Conservation (phyloP, 2,888 invertebrate species). For the Pristionchus mayeri region DNA sequence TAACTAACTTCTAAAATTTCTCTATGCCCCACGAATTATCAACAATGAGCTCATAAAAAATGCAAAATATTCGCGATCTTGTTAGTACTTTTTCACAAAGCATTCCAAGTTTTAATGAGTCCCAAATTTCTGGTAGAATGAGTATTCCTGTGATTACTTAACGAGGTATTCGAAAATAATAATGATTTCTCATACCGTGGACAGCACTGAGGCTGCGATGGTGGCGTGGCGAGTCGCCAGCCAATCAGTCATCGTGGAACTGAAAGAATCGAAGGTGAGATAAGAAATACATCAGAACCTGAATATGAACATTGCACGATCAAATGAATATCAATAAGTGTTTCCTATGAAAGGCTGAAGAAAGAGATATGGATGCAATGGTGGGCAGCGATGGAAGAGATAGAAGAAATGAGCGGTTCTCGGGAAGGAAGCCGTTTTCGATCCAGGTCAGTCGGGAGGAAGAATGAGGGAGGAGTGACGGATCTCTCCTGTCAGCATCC, state of each 20-base stretch:
- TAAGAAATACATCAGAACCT: too few species aligned
- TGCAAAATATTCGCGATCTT: too few species aligned
- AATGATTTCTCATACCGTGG: constrained; percentile 57
- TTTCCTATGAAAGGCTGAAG: too few species aligned
- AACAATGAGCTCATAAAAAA: too few species aligned
- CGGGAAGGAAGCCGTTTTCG: constrained; percentile 14
- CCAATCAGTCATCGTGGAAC: constrained; percentile 46
- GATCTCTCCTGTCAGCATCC: neutral
- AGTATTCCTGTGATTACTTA: neutral
- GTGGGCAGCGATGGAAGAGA: neutral
- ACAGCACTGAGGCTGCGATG: constrained; percentile 65
- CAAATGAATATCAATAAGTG: neutral
- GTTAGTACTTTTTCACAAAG: too few species aligned
- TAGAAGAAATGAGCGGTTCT: constrained; percentile 3
- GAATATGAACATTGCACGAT: neutral
- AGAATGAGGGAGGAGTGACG: too few species aligned
- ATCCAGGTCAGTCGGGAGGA: constrained; percentile 24
- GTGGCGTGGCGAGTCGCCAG: constrained; percentile 59
- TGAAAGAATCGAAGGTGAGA: too few species aligned
- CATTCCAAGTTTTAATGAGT: too few species aligned
- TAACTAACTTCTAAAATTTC: too few species aligned
- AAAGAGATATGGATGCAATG: too few species aligned
- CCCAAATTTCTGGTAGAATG: too few species aligned
- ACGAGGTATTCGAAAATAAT: neutral
- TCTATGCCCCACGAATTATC: too few species aligned